Base-by-base conservation (phyloP, 2,888 invertebrate species). In the Hemicrepidius hirtus region DNA sequence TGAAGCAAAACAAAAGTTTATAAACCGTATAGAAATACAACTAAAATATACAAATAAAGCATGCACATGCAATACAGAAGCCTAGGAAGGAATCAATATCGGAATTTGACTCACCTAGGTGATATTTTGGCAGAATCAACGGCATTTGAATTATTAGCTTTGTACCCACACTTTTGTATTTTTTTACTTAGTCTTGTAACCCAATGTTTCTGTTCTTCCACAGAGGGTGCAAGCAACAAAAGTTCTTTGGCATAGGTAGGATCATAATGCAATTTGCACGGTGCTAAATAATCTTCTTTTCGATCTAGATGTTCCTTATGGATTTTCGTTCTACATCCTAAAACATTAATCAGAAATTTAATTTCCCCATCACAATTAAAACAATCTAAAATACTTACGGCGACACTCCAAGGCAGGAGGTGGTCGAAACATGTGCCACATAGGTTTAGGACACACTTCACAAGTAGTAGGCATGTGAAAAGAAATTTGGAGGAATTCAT, bases 381-480 rank as follows among this genome's bases (percentile, higher is more conserved):
- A 24, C 0, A 9, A 49, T 2, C 1, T 3, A 1, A 49, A 21
- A 35, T 68, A 89, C 91, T 90, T 84, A 96, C 98, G 92, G 90
- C 96, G 92, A 88, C 99, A 99, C 89, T 99, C 99, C 83, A 97
- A 91, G 74, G 99, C 99, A 79, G 97, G 96, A 76, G 99, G 98
- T 79, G 99, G 99, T 83, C 97, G 94, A 88, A 99, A 95, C 93
- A 99, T 95, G 88, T 98, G 95, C 96, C 97, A 99, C 80, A 99
- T 91, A 82, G 97, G 97, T 84, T 97, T 97, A 77, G 97, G 93
- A 90, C 99, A 99, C 80, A 97, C 95, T 89, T 99, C 99, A 89
- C 99, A 99, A 80, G 96, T 95, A 10, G 98, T 97, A 68, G 99
- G 98, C 93, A 98, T 98, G 88, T 99, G 98, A 88, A 96, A 99